Conservation (phyloP, 2,113 vertebrate genomes). For the Alexandromys fortis region DNA sequence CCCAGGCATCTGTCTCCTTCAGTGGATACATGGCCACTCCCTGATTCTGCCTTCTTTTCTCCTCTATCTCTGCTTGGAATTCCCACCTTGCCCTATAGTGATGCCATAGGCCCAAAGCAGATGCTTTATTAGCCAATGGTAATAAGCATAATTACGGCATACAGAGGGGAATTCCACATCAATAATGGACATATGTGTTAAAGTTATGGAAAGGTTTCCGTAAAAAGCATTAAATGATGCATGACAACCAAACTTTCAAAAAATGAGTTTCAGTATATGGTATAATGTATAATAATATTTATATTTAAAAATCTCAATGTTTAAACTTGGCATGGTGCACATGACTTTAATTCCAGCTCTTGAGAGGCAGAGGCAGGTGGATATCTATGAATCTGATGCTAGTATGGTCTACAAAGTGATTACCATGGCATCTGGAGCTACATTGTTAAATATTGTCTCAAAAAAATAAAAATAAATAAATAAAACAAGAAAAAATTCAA, state of each 20-base stretch:
- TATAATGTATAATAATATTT: neutral
- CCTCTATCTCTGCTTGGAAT: no score
- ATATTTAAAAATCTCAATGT: neutral
- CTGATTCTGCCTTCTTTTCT: no score
- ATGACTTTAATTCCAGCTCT: neutral
- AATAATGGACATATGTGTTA: neutral
- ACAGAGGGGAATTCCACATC: no score
- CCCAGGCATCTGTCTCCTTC: no score
- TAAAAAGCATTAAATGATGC: neutral
- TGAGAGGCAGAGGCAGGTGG: neutral
- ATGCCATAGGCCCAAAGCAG: no score
- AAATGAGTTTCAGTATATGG: neutral
- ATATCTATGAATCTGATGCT: neutral
- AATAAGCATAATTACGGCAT: no score
- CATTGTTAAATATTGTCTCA: neutral
- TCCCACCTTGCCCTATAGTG: no score
- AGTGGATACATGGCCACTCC: no score
- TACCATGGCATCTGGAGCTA: neutral
- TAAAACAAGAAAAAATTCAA: neutral
- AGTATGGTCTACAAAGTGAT: neutral
- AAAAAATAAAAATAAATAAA: neutral
- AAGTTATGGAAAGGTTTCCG: neutral
- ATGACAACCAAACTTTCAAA: neutral
- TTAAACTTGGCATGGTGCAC: neutral
- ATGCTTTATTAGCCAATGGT: no score